A percentile compares a stretch with the other conserved stretches of the same genome.
phyloP scores from a whole-genome alignment of 1,140 invertebrate species.

The Odontomachus brunneus region DNA sequence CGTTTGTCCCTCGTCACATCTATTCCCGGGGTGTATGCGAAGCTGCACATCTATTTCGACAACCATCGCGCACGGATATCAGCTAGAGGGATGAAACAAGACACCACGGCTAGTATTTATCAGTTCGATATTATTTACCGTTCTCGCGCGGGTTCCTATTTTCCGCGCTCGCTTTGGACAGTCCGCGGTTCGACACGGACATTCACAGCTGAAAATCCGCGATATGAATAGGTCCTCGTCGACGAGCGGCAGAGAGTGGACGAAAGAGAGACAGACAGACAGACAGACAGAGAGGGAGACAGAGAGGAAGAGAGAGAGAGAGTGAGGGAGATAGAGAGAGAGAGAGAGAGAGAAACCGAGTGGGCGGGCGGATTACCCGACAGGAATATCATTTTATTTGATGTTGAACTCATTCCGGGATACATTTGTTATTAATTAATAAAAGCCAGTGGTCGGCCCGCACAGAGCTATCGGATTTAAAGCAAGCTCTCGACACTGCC shows the following conservation, averaged over 20 bases:
- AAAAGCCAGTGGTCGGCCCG: constrained; percentile 70
- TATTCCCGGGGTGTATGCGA: too few species aligned
- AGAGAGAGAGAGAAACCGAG: constrained; percentile 1
- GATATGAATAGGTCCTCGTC: constrained; percentile 58
- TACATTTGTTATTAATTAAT: constrained; percentile 83
- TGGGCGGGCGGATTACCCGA: constrained; percentile 68
- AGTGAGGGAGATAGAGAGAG: constrained; percentile 5
- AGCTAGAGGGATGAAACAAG: constrained; percentile 12
- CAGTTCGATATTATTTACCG: constrained; percentile 34
- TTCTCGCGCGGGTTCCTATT: constrained; percentile 23
- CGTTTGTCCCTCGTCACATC: too few species aligned
- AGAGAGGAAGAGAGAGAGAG: constrained; percentile 7
- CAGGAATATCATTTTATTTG: constrained; percentile 81
- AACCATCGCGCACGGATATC: neutral
- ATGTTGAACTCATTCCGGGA: constrained; percentile 78
- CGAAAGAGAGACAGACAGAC: constrained; percentile 5
- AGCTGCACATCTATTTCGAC: neutral
- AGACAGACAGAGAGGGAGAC: constrained; percentile 1
- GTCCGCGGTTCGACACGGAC: constrained; percentile 30
- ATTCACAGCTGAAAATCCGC: constrained; percentile 51
- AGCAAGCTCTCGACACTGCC: constrained; percentile 73
- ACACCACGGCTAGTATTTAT: constrained; percentile 18
- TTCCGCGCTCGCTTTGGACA: neutral
- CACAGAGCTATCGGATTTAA: constrained; percentile 78
- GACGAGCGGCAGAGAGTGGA: constrained; percentile 15